Base-by-base conservation (phyloP, 2,113 vertebrate species). In the Rallus limicola region DNA sequence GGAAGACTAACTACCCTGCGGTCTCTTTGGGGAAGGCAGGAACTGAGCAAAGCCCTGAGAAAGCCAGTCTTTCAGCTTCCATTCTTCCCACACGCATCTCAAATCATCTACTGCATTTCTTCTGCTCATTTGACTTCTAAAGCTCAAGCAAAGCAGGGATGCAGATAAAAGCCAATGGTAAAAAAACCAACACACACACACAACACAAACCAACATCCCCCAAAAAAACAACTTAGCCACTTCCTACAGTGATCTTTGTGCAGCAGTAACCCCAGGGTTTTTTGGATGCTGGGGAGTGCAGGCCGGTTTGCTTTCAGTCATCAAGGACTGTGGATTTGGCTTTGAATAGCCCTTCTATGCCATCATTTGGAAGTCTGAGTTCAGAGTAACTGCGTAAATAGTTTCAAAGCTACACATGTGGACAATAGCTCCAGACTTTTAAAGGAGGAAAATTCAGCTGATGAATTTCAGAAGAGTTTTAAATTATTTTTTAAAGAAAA, bases 121-220 rank as follows among this genome's bases (percentile, higher is more conserved):
- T 97, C 93, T 96, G 92, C 93, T 96, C 92, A 76, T 94, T 95
- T 97, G 95, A 95, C 86, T 97, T 96, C 95, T 92, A 93, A 96
- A 95, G 96, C 96, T 82, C 91, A 44, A 89, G 93, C 65, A 93
- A 96, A 96, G 93, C 48, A 0, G 53, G 83, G 88, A 91, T 86
- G 93, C 86, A 80, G 81, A 96, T 95, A 97, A 97, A 97, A 97
- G 96, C 23, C 86, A 89, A 55, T 15, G 5, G 65, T 84, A 55
- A 44, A 71, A 65, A 77, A 79, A 88, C 18, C 44, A 17, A 46
- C 44, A 53, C 25, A 53, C 11, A 52, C 24, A 52, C 20, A 34
- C 18, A 53, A 40, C 11, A 20, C 50, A 52, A 52, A 8, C 50
- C 24, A 25, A 25, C 11, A 52, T 16, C 42, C 42, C 42, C 42